Conservation (phyloP, 2,113 vertebrate species). For the Propithecus coquereli region DNA sequence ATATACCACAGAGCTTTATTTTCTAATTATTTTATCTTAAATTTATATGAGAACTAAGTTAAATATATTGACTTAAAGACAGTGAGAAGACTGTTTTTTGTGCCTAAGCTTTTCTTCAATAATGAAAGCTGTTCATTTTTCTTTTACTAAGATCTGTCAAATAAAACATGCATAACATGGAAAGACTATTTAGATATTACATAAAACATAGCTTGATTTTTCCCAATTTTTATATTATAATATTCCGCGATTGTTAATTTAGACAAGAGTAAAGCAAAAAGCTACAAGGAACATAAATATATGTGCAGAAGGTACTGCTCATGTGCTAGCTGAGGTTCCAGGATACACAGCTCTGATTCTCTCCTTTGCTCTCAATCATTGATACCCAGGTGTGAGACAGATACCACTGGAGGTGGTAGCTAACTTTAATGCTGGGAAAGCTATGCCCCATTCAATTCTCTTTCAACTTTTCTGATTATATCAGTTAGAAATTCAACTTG, state of each 20-base stretch:
- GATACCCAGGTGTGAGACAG: neutral
- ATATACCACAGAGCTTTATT: neutral
- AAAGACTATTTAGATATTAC: neutral
- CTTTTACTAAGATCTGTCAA: conserved; percentile 25
- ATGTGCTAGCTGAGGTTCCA: neutral
- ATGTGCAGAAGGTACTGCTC: neutral
- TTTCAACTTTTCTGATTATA: neutral
- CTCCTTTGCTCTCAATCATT: neutral
- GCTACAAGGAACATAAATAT: neutral
- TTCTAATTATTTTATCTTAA: conserved; percentile 42
- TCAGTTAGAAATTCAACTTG: neutral
- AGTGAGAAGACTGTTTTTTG: conserved; percentile 34
- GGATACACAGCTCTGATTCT: neutral
- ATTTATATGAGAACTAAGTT: conserved; percentile 9
- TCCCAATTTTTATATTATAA: neutral
- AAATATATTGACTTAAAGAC: neutral
- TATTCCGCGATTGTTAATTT: neutral
- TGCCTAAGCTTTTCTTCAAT: conserved; percentile 52
- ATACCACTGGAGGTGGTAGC: neutral
- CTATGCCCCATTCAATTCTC: neutral
- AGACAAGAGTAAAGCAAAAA: neutral
- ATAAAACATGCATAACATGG: neutral
- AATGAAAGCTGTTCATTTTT: conserved; percentile 41
- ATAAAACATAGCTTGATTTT: neutral
- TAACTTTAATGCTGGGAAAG: neutral